Conservation (phyloP, 1,140 invertebrate genomes). For the Trigoniulus corallinus region DNA sequence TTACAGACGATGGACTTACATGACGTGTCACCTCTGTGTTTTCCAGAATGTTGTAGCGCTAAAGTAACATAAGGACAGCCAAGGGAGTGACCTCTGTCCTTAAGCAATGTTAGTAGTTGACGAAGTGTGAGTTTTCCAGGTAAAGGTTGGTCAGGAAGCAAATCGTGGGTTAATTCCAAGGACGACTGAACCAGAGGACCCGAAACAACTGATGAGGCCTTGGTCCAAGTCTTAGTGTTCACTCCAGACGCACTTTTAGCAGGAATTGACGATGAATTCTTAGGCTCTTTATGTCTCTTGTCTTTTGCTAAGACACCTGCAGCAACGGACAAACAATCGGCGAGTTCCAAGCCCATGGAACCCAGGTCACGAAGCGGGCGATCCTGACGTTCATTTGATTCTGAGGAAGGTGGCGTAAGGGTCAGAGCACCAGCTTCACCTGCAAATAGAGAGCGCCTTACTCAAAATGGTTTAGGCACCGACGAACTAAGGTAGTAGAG, state of each 20-base stretch:
- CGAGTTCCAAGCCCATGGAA: conserved; percentile 24
- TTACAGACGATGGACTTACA: no score
- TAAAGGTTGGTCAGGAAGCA: conserved; percentile 25
- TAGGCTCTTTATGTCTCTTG: conserved; percentile 35
- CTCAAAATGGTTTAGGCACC: no score
- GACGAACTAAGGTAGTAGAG: no score
- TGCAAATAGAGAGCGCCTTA: no score
- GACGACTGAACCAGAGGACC: conserved; percentile 25
- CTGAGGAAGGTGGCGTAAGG: conserved; percentile 6
- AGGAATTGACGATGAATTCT: conserved; percentile 15
- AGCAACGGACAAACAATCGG: conserved; percentile 49
- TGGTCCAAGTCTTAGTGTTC: conserved; percentile 18
- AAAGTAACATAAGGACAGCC: conserved; percentile 33
- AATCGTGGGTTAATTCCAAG: conserved; percentile 14
- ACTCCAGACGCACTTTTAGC: not conserved
- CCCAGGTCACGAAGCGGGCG: not conserved
- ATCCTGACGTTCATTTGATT: not conserved
- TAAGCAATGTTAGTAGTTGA: conserved; percentile 38
- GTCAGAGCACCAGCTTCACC: not conserved
- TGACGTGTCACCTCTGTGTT: not conserved
- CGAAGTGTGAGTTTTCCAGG: conserved; percentile 39
- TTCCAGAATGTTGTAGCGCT: not conserved
- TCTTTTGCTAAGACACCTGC: conserved; percentile 37
- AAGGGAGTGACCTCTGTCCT: conserved; percentile 34
- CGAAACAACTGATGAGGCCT: conserved; percentile 27